phyloP scores from a whole-genome alignment of 2,888 invertebrate species.

The Coleophora flavipennella region DNA sequence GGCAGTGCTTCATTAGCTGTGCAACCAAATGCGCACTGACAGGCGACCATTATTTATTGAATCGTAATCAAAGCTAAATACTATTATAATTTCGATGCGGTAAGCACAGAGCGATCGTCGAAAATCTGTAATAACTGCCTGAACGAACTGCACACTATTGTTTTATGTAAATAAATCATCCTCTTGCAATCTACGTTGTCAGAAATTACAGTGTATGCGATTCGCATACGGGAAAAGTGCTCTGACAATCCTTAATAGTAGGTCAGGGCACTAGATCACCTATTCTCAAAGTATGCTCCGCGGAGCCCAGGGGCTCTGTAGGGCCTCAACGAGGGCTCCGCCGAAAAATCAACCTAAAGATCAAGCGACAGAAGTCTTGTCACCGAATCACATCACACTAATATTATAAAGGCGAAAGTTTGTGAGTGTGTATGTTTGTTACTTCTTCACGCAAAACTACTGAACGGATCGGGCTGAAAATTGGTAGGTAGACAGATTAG shows the following conservation, averaged over 20 bases:
- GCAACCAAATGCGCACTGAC: conserved; percentile 3
- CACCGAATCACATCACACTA: too few relatives aligned
- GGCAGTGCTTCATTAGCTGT: conserved; percentile 2
- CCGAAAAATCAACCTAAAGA: too few relatives aligned
- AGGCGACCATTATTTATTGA: conserved; percentile 20
- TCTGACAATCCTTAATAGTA: conserved; percentile 58
- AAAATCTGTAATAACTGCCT: conserved; percentile 45
- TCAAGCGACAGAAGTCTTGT: too few relatives aligned
- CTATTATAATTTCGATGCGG: conserved; percentile 20
- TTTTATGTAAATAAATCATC: conserved; percentile 64
- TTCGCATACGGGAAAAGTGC: conserved; percentile 47
- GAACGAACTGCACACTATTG: conserved; percentile 32
- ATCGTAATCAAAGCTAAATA: conserved; percentile 27
- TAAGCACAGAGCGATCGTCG: conserved; percentile 11
- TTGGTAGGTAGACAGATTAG: too few relatives aligned
- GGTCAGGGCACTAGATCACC: conserved; percentile 46
- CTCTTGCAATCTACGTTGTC: conserved; percentile 40
- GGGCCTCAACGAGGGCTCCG: too few relatives aligned
- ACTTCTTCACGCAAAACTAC: too few relatives aligned
- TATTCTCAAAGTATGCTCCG: too few relatives aligned
- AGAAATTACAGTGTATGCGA: conserved; percentile 53
- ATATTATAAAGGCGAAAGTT: too few relatives aligned
- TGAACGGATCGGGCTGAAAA: too few relatives aligned
- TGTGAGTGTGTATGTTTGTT: too few relatives aligned
- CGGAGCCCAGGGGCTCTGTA: too few relatives aligned